A percentile compares a stretch with the other conserved stretches of the same genome.
phyloP scores from a whole-genome alignment of 2,797 vertebrate genomes.

The Scomberomorus guttatus region DNA sequence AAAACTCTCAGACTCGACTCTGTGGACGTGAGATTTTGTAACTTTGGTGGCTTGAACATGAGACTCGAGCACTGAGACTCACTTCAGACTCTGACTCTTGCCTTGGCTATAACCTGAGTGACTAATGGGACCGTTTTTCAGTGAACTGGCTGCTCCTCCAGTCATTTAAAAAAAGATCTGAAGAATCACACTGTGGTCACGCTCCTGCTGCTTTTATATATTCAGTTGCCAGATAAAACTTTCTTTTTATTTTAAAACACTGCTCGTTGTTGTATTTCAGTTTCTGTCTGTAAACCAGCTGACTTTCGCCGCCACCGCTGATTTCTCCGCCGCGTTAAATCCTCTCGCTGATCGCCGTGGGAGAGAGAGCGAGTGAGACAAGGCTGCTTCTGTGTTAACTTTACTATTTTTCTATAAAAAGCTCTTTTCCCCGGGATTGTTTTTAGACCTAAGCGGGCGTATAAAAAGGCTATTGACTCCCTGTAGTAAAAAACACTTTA shows the following conservation, averaged over 20 bases:
- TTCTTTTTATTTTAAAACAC: background rate
- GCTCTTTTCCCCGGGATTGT: background rate
- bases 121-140: too few species aligned
- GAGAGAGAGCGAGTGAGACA: background rate
- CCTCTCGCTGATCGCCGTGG: background rate
- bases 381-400: conserved; percentile 39
- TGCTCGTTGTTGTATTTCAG: background rate
- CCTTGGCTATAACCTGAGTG: too few species aligned
- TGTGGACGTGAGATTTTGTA: too few species aligned
- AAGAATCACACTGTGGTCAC: background rate
- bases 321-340: background rate
- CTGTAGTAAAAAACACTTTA: conserved; percentile 32
- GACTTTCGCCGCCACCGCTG: too few species aligned
- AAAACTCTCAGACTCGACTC: too few species aligned
- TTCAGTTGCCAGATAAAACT: background rate
- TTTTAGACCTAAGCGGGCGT: conserved; percentile 23
- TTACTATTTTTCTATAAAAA: conserved; percentile 41
- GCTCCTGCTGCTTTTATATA: background rate
- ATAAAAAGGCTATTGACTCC: conserved; percentile 39
- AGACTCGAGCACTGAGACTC: too few species aligned
- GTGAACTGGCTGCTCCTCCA: too few species aligned
- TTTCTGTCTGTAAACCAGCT: conserved; percentile 16
- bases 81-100: too few species aligned
- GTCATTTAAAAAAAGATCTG: too few species aligned
- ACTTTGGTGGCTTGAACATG: too few species aligned